Evolutionary conservation across 1,140 invertebrate genomes (phyloP).

Genomic region (Colletes latitarsis): DNA sequence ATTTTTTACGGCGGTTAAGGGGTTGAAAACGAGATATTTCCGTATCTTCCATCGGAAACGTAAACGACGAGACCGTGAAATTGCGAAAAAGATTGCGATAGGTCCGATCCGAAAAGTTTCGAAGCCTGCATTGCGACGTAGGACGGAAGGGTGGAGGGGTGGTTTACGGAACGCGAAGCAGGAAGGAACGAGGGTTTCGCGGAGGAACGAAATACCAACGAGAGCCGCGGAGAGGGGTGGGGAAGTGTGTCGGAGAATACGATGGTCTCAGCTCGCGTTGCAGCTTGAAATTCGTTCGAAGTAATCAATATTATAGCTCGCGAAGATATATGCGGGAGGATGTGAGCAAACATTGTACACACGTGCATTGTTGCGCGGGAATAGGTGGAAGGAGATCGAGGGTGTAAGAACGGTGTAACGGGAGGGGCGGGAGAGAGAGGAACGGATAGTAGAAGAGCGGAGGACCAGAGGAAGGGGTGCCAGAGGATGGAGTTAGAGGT

Average conservation of each 20-base stretch:
- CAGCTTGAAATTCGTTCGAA: constrained; percentile 73
- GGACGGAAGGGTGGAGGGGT: constrained; percentile 15
- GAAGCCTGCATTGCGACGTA: constrained; percentile 70
- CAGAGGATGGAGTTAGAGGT: constrained; percentile 51
- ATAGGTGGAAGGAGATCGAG: constrained; percentile 12
- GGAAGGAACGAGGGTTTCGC: constrained; percentile 5
- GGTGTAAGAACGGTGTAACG: constrained; percentile 52
- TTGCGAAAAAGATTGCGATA: not conserved
- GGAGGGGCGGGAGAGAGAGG: not conserved
- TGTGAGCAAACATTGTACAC: constrained; percentile 74
- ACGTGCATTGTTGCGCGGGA: constrained; percentile 74
- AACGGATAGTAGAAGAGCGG: not conserved
- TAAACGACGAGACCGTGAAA: not conserved
- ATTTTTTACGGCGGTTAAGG: too few relatives aligned
- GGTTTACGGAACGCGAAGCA: constrained; percentile 2
- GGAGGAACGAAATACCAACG: not conserved
- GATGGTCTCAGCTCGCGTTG: constrained; percentile 44
- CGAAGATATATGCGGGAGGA: constrained; percentile 75
- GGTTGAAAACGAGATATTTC: too few relatives aligned
- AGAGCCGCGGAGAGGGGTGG: not conserved
- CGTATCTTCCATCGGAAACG: not conserved
- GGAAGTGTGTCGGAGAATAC: constrained; percentile 38
- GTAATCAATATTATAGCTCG: constrained; percentile 77
- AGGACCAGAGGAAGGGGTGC: constrained; percentile 10
- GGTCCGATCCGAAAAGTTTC: constrained; percentile 52